A percentile compares a stretch with the other conserved stretches of the same genome.
Evolutionary conservation across 2,888 invertebrate species (phyloP).

Genomic region (Tenthredo distinguenda): DNA sequence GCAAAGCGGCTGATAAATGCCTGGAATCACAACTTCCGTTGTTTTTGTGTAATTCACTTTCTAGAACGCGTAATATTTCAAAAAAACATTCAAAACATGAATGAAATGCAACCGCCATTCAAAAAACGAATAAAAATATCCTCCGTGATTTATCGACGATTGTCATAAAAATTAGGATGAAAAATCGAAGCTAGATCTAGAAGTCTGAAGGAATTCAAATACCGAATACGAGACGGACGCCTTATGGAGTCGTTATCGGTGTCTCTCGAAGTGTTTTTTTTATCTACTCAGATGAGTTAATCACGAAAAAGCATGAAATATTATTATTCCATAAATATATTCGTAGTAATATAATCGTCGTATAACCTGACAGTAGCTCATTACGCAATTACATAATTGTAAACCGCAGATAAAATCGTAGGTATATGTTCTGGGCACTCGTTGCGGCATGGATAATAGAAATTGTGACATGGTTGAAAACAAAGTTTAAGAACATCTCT

Average conservation of each 20-base stretch:
- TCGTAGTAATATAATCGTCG: neutral
- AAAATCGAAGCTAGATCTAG: neutral
- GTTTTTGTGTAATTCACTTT: neutral
- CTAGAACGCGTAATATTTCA: neutral
- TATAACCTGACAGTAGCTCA: neutral
- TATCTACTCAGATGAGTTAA: neutral
- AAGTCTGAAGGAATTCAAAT: no score
- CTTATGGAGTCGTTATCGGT: no score
- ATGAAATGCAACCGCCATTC: neutral
- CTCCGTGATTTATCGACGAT: neutral
- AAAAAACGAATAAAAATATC: neutral
- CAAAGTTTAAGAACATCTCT: neutral
- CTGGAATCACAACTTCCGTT: conserved; percentile 1
- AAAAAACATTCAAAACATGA: neutral
- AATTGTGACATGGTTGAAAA: neutral
- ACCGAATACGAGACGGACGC: neutral
- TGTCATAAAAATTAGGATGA: neutral
- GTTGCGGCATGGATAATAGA: conserved; percentile 5
- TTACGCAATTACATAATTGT: conserved; percentile 26
- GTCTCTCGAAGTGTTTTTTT: neutral
- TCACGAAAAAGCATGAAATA: neutral
- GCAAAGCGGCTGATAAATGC: neutral
- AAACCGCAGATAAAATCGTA: conserved; percentile 8
- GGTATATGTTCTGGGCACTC: neutral
- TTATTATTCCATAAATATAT: neutral